Conservation (phyloP, 2,888 invertebrate genomes). For the Pachymerium ferrugineum region DNA sequence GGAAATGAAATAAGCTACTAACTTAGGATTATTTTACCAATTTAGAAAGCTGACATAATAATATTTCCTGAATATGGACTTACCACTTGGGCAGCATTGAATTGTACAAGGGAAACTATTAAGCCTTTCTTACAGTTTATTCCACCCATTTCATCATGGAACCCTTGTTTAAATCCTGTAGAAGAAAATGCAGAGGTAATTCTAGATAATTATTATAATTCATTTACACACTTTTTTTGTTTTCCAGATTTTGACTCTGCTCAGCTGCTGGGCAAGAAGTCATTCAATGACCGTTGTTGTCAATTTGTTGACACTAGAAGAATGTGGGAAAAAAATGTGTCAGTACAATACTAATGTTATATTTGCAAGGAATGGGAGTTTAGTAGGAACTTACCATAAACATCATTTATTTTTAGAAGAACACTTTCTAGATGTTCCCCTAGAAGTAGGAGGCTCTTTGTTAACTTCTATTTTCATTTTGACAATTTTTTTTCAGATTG, state of each 20-base stretch:
- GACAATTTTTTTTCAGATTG: background rate
- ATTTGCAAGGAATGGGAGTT: background rate
- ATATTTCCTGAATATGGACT: conserved; percentile 19
- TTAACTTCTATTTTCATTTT: too few relatives aligned
- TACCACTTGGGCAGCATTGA: background rate
- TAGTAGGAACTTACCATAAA: background rate
- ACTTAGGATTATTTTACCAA: background rate
- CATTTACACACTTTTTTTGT: too few relatives aligned
- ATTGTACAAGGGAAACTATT: background rate
- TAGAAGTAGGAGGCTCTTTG: too few relatives aligned
- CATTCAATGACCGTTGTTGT: background rate
- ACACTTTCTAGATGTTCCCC: background rate
- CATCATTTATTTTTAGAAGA: background rate
- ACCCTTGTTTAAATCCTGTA: background rate
- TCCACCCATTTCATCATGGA: background rate
- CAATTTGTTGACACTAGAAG: background rate
- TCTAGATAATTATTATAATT: background rate
- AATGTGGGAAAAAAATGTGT: background rate
- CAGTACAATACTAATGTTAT: background rate
- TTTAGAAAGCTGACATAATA: background rate
- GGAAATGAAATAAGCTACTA: background rate
- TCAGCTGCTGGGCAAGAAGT: background rate
- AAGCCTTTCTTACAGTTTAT: background rate
- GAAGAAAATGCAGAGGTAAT: background rate
- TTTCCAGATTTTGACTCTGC: background rate